A percentile compares a stretch with the other conserved stretches of the same genome.
Evolutionary conservation across 1,140 invertebrate genomes (phyloP).

Genomic region (Acyrthosiphon pisum): DNA sequence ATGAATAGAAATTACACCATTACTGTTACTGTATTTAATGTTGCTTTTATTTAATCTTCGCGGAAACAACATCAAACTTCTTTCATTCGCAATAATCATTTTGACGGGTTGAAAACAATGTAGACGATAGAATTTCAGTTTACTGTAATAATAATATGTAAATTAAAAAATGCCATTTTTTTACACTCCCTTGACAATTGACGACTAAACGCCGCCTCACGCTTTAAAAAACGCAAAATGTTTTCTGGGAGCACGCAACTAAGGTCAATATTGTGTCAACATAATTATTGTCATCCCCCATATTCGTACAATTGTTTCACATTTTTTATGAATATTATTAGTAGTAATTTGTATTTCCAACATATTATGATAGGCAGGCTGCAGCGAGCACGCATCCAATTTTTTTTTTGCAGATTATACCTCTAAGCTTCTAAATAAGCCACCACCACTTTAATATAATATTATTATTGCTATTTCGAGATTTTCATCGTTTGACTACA

Average conservation of each 20-base stretch:
- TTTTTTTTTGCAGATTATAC: background rate
- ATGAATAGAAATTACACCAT: background rate
- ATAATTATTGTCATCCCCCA: background rate
- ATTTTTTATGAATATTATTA: background rate
- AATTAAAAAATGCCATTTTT: background rate
- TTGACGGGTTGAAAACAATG: background rate
- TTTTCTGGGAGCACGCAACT: background rate
- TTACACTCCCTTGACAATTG: background rate
- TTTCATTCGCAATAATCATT: background rate
- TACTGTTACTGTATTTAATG: background rate
- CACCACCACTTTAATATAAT: too few species aligned
- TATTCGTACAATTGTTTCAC: background rate
- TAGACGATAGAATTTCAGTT: background rate
- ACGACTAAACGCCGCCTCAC: too few species aligned
- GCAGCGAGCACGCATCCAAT: background rate
- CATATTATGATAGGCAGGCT: background rate
- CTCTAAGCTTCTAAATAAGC: background rate
- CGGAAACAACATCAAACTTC: background rate
- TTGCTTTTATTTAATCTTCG: background rate
- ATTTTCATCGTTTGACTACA: too few species aligned
- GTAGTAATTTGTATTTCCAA: background rate
- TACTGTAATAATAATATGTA: background rate
- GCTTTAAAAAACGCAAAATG: background rate
- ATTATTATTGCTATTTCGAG: too few species aligned
- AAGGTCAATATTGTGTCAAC: background rate